Evolutionary conservation across 2,888 invertebrate genomes (phyloP).

Genomic region (Entomobrya proxima): DNA sequence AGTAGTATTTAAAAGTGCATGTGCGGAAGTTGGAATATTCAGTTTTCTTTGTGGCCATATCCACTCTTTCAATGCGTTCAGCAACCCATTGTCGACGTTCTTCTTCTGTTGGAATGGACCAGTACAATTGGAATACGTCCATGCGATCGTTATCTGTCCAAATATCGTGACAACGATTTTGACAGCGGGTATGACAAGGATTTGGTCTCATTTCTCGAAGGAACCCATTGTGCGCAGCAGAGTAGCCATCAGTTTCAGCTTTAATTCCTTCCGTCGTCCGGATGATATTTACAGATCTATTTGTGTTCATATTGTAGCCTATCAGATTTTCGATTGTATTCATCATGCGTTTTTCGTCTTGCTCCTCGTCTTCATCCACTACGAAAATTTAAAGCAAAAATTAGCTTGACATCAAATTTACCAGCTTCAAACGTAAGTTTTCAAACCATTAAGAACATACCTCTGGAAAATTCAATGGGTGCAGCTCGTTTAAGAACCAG

Average conservation of each 20-base stretch:
- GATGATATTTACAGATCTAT: constrained; percentile 57
- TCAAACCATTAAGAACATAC: not conserved
- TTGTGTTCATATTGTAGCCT: constrained; percentile 23
- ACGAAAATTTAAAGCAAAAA: not conserved
- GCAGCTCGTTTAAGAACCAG: constrained; percentile 49
- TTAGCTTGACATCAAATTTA: not conserved
- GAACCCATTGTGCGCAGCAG: constrained; percentile 63
- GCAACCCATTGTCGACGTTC: constrained; percentile 69
- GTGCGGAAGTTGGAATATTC: constrained; percentile 72
- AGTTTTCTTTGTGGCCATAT: constrained; percentile 72
- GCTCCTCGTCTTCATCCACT: constrained; percentile 47
- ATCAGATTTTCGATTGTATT: constrained; percentile 55
- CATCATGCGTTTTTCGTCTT: constrained; percentile 52
- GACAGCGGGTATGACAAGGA: constrained; percentile 68
- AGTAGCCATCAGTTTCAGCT: constrained; percentile 63
- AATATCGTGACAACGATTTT: constrained; percentile 69
- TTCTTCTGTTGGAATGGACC: constrained; percentile 67
- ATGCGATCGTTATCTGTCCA: constrained; percentile 69
- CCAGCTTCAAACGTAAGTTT: not conserved
- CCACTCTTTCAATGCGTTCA: constrained; percentile 68
- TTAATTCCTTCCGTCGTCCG: constrained; percentile 35
- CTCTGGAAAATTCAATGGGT: constrained; percentile 46
- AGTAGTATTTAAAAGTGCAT: constrained; percentile 72
- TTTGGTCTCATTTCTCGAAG: constrained; percentile 69
- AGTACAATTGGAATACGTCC: constrained; percentile 69